Conservation (phyloP, 2,888 invertebrate genomes). For the Acanthoscelides obtectus region DNA sequence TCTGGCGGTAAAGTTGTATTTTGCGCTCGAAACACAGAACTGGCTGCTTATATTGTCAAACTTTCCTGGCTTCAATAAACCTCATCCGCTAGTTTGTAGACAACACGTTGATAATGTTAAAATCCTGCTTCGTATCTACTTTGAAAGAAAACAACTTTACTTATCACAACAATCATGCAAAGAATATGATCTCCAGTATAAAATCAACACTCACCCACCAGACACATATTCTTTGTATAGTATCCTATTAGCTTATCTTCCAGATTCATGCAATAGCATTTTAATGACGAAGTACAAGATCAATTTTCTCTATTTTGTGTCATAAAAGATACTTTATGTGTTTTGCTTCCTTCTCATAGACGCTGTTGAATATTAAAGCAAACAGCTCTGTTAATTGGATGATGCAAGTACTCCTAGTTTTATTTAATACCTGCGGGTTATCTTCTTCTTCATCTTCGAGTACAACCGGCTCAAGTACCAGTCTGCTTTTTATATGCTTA, state of each 20-base stretch:
- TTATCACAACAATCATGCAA: too few relatives aligned
- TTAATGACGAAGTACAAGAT: neutral
- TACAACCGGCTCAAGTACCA: neutral
- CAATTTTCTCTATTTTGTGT: neutral
- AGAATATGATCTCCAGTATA: too few relatives aligned
- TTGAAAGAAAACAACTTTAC: too few relatives aligned
- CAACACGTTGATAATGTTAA: too few relatives aligned
- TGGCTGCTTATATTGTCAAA: too few relatives aligned
- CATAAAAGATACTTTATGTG: neutral
- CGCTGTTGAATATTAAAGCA: neutral
- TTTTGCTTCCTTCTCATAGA: neutral
- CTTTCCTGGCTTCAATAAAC: too few relatives aligned
- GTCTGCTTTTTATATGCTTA: neutral
- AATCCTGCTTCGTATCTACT: too few relatives aligned
- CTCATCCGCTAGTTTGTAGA: too few relatives aligned
- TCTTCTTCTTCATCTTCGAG: neutral
- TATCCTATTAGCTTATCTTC: neutral
- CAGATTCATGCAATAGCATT: neutral
- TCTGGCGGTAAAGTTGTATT: too few relatives aligned
- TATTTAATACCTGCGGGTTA: neutral
- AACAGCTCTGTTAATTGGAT: neutral
- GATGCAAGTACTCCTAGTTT: neutral
- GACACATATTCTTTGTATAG: too few relatives aligned
- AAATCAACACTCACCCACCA: too few relatives aligned
- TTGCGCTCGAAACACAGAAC: too few relatives aligned